A percentile compares a stretch with the other conserved stretches of the same genome.
Conservation (phyloP, 1,140 invertebrate genomes). For the Ceratina japonica region DNA sequence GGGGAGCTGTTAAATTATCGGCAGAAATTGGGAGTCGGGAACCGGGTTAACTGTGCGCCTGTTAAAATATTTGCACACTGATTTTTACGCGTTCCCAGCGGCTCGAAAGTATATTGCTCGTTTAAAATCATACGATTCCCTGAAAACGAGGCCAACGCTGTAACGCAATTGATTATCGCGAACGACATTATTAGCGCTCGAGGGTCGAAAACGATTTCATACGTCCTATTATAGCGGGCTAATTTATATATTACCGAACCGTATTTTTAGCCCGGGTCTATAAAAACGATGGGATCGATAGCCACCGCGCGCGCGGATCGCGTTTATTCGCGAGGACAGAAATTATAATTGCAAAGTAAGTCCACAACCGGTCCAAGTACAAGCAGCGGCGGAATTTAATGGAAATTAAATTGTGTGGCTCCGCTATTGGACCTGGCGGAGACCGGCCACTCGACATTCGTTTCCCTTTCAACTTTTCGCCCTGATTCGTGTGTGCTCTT, state of each 20-base stretch:
- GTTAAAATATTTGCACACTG: not conserved
- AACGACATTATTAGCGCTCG: too few species aligned
- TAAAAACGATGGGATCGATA: not conserved
- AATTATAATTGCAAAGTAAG: not conserved
- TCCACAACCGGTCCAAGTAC: not conserved
- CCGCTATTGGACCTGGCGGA: slow-evolving; percentile 19
- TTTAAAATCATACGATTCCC: too few species aligned
- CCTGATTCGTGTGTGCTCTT: not conserved
- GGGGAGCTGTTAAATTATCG: slow-evolving; percentile 18
- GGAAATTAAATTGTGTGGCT: slow-evolving; percentile 58
- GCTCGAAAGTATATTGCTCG: too few species aligned
- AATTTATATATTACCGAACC: too few species aligned
- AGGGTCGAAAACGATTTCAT: too few species aligned
- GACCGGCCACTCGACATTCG: not conserved
- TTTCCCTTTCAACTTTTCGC: slow-evolving; percentile 17
- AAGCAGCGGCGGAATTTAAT: slow-evolving; percentile 49
- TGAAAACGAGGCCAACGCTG: too few species aligned
- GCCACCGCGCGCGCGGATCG: not conserved
- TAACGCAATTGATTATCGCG: too few species aligned
- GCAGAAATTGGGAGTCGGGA: slow-evolving; percentile 29
- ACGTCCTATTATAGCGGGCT: too few species aligned
- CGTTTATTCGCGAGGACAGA: too few species aligned
- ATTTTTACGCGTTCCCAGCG: not conserved
- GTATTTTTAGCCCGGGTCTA: too few species aligned
- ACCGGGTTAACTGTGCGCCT: not conserved